Base-by-base conservation (phyloP, 35 echinoderm and acorn worm species). In the Apostichopus parvimensis region DNA sequence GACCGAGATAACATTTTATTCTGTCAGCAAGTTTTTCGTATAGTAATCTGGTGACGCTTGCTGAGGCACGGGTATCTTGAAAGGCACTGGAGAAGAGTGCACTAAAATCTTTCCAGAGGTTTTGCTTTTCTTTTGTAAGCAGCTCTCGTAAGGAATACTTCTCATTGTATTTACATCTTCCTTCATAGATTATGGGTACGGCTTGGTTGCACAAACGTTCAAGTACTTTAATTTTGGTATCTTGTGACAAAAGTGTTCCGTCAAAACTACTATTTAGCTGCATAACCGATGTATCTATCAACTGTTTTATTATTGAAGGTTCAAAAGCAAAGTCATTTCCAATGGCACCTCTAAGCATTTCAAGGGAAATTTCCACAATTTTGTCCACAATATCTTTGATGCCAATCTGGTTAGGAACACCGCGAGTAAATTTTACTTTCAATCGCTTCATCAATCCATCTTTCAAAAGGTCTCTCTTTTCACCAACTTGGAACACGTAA, bases 401-500 rank as follows among this genome's bases (percentile, higher is more conserved):
- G 56, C 14, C 53, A 9, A 2, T 4, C 11, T 82, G 18, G 18
- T 55, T 17, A 0, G 56, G 7, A 1, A 0, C 52, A 53, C 11
- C 6, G 1, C 13, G 20, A 14, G 9, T 57, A 56, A 56, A 4
- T 56, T 12, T 56, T 14, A 54, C 17, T 5, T 17, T n/a, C 17
- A 55, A 20, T 54, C 52, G 24, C 5, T 56, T 45, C 57, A 13
- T 77, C 5, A 77, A 10, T 56, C 73, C 88, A 45, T 45, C 34
- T 56, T 76, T 90, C 24, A 61, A 77, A 77, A 90, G 66, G 71
- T 90, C 88, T 77, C 45, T 78, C 71, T 78, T 90, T 61, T 78
- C 6, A 76, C 88, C 88, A 18, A 76, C 23, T 18, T 24, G 34
- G 53, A 15, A 13, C 4, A 55, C 18, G 58, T 77, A 90, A 4